Percentiles rank a stretch among this genome's conserved stretches.
phyloP scores from a whole-genome alignment of 2,888 invertebrate genomes.

The Polymixis flavicincta region DNA sequence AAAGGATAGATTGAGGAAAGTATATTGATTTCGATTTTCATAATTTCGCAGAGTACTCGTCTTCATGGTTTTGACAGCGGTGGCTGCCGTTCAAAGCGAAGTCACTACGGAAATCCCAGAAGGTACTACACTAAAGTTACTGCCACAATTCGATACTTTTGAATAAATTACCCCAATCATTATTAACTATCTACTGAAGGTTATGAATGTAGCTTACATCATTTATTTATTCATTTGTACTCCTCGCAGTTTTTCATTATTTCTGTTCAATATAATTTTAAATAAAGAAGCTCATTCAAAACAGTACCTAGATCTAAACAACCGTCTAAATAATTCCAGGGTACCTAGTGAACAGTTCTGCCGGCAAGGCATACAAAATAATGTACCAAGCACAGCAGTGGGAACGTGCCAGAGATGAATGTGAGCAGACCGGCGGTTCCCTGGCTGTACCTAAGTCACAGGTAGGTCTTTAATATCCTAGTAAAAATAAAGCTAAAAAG shows the following conservation, averaged over 20 bases:
- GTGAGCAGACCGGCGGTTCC: conserved; percentile 71
- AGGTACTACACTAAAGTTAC: conserved; percentile 45
- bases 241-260: neutral
- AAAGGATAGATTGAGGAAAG: neutral
- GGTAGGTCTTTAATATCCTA: conserved; percentile 65
- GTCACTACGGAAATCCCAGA: conserved; percentile 6
- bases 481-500: neutral
- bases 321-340: conserved; percentile 66
- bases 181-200: neutral
- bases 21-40: conserved; percentile 1
- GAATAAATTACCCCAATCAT: neutral
- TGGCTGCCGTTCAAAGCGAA: conserved; percentile 34
- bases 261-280: neutral
- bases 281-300: neutral
- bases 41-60: conserved; percentile 41
- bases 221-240: neutral
- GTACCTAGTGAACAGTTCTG: conserved; percentile 69
- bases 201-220: neutral
- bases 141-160: conserved; percentile 4
- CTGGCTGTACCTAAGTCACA: conserved; percentile 81
- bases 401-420: conserved; percentile 72
- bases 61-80: conserved; percentile 29
- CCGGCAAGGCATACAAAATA: conserved; percentile 74
- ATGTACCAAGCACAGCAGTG: conserved; percentile 77
- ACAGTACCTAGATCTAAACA: neutral